phyloP scores from a whole-genome alignment of 2,113 vertebrate species.

The Nestor notabilis region DNA sequence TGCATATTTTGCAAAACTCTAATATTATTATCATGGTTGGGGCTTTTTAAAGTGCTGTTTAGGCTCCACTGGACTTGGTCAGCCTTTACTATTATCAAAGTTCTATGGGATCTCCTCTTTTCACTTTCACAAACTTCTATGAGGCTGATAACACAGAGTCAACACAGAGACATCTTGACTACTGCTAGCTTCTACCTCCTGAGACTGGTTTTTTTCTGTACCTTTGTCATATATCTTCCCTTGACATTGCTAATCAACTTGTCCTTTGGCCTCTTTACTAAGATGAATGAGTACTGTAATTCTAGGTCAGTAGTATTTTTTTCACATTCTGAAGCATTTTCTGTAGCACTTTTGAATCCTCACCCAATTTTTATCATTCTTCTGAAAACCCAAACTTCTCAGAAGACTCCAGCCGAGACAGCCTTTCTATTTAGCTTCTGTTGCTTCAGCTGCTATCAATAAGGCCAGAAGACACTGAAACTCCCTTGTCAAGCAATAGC shows the following conservation, averaged over 20 bases:
- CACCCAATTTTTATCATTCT: not conserved
- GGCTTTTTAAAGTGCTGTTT: not conserved
- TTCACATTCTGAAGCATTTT: not conserved
- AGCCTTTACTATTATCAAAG: not conserved
- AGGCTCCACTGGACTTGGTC: not conserved
- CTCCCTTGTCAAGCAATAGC: not conserved
- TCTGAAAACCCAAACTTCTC: not conserved
- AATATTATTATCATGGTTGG: not conserved
- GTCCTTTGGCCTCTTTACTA: not conserved
- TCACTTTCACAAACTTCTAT: not conserved
- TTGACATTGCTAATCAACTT: not conserved
- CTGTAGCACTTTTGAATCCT: not conserved
- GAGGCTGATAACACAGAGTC: not conserved
- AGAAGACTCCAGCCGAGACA: conserved; percentile 22
- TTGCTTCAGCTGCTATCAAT: not conserved
- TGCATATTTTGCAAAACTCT: not conserved
- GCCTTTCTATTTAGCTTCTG: not conserved
- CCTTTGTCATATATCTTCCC: not conserved
- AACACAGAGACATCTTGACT: not conserved
- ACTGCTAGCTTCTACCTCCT: not conserved
- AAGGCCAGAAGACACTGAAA: conserved; percentile 20
- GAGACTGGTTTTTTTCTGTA: not conserved
- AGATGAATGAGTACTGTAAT: not conserved
- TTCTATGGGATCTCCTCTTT: not conserved
- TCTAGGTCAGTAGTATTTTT: conserved; percentile 1